Percentiles rank a stretch among this genome's conserved stretches.
Evolutionary conservation across 2,113 vertebrate genomes (phyloP).

Genomic region (Pyxicephalus adspersus): DNA sequence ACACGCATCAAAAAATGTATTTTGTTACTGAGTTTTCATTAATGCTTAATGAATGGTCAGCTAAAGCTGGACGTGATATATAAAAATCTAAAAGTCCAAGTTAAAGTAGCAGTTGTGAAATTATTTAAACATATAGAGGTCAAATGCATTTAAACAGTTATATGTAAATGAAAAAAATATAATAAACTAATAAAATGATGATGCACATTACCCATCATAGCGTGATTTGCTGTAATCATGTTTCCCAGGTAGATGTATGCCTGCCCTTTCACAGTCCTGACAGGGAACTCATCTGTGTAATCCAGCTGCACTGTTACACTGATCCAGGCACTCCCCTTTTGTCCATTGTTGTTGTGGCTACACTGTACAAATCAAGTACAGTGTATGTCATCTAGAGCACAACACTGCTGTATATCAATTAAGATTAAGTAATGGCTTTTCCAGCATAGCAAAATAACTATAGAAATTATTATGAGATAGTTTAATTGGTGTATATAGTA

Average conservation of each 20-base stretch:
- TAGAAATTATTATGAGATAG: not conserved
- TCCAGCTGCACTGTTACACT: slow-evolving; percentile 9
- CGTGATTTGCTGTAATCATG: not conserved
- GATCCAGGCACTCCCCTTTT: slow-evolving; percentile 28
- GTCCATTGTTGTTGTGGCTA: not conserved
- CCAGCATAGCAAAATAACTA: not conserved
- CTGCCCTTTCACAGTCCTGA: slow-evolving; percentile 16
- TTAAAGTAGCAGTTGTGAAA: too few relatives aligned
- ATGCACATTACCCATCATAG: slow-evolving; percentile 16
- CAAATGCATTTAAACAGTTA: not conserved
- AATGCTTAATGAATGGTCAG: not conserved
- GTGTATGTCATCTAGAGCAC: not conserved
- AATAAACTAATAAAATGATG: not conserved
- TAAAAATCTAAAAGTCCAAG: not conserved
- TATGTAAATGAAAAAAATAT: too few relatives aligned
- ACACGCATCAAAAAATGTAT: not conserved
- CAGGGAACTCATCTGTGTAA: slow-evolving; percentile 12
- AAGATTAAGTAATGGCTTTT: not conserved
- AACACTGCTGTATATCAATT: not conserved
- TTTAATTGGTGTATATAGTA: too few relatives aligned
- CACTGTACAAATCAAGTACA: not conserved
- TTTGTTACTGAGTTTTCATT: not conserved
- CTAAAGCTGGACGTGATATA: not conserved
- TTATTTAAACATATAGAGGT: not conserved
- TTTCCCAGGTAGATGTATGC: slow-evolving; percentile 2